Evolutionary conservation across 1,140 invertebrate genomes (phyloP).

Genomic region (Cryptotermes secundus): DNA sequence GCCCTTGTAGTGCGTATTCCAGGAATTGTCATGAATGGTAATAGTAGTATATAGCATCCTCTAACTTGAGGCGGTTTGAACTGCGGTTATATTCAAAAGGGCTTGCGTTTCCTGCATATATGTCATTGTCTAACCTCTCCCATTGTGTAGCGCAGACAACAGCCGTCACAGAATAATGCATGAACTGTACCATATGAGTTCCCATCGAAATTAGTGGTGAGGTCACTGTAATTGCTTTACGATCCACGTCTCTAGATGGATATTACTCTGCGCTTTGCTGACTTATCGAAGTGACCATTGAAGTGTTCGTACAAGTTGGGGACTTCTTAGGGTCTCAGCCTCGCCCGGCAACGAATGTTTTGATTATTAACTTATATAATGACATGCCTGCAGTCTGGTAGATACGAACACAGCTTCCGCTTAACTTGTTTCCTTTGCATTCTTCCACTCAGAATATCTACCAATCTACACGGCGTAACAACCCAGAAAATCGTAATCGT

Average conservation of each 20-base stretch:
- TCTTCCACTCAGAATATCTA: no score
- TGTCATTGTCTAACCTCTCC: not conserved
- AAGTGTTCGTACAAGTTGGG: not conserved
- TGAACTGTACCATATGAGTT: not conserved
- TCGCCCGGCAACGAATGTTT: no score
- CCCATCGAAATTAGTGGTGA: not conserved
- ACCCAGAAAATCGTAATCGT: no score
- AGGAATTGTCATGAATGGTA: not conserved
- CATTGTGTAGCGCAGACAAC: not conserved
- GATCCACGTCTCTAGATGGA: not conserved
- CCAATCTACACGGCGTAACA: no score
- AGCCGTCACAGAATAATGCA: constrained; percentile 1
- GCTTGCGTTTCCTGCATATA: not conserved
- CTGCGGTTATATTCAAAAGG: not conserved
- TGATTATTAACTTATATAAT: no score
- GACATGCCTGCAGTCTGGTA: no score
- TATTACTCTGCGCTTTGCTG: not conserved
- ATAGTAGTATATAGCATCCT: not conserved
- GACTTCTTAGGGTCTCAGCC: not conserved
- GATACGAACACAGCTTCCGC: no score
- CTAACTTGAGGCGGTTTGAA: not conserved
- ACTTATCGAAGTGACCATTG: not conserved
- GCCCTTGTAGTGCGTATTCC: no score
- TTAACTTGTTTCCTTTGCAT: no score
- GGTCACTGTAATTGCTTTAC: not conserved